These are phyloP conservation scores for Polyergus mexicanus DNA, from an alignment of 1,140 invertebrate genomes.

Conservation along the genomic window DNA sequence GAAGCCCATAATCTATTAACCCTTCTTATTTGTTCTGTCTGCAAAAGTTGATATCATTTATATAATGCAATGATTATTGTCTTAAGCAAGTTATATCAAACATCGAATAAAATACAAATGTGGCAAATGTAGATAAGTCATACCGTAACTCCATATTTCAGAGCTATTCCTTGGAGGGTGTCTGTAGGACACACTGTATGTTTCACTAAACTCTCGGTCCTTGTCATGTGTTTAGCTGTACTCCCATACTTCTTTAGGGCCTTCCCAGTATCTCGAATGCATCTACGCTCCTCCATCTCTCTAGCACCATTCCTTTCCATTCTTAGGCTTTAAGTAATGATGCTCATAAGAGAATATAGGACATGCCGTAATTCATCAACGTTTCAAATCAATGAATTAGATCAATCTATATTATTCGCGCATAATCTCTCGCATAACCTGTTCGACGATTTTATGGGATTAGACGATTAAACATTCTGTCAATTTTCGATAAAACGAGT, in stretches of 20 bases:
- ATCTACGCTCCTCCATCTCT: constrained; percentile 93
- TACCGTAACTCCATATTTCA: constrained; percentile 97
- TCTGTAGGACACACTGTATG: constrained; percentile 93
- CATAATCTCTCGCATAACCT: constrained; percentile 66
- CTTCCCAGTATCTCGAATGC: constrained; percentile 93
- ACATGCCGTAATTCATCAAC: constrained; percentile 38
- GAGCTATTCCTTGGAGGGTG: constrained; percentile 96
- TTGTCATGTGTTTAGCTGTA: constrained; percentile 90
- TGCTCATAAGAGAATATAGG: constrained; percentile 16
- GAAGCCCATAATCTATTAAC: constrained; percentile 95
- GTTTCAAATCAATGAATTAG: not conserved
- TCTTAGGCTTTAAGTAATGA: constrained; percentile 44
- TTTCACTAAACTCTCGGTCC: constrained; percentile 91
- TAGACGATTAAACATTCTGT: not conserved
- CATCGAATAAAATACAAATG: constrained; percentile 58
- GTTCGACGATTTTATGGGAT: constrained; percentile 6
- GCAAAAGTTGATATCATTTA: constrained; percentile 76
- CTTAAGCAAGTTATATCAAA: not conserved
- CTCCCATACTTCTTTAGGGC: constrained; percentile 96
- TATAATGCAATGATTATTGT: not conserved
- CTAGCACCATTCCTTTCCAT: constrained; percentile 87
- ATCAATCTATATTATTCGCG: constrained; percentile 6
- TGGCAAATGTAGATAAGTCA: constrained; percentile 68
- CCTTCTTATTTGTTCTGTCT: constrained; percentile 96
- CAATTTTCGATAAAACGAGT: not conserved